Evolutionary conservation across 2,797 vertebrate genomes (phyloP).

Genomic region (Taeniopygia guttata): DNA sequence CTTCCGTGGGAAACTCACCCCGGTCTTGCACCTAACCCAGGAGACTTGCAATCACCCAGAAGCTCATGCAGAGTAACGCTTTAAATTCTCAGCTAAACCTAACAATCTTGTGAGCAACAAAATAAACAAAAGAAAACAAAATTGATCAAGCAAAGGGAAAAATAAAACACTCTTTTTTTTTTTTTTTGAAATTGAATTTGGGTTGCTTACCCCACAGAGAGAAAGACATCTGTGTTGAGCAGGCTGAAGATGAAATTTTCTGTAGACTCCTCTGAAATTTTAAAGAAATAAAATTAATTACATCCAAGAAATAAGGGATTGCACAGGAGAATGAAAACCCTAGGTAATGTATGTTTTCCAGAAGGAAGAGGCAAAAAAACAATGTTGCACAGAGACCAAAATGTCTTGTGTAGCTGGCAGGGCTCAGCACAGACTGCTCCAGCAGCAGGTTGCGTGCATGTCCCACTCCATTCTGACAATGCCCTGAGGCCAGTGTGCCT

Average conservation of each 20-base stretch:
- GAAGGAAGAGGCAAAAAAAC: not conserved
- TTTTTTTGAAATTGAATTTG: not conserved
- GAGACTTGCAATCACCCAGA: not conserved
- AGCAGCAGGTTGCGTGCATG: fast-evolving
- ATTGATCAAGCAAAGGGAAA: not conserved
- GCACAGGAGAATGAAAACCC: not conserved
- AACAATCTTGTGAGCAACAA: not conserved
- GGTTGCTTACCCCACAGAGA: not conserved
- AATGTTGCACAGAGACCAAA: not conserved
- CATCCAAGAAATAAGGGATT: not conserved
- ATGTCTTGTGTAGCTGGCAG: not conserved
- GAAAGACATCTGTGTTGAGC: not conserved
- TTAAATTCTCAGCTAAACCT: not conserved
- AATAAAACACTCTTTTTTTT: not conserved
- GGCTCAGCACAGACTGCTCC: not conserved
- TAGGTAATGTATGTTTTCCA: not conserved
- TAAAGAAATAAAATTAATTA: not conserved
- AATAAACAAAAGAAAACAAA: not conserved
- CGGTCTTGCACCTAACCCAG: not conserved
- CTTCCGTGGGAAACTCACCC: not conserved
- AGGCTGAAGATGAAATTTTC: not conserved
- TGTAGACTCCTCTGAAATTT: not conserved
- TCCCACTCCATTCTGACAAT: not conserved
- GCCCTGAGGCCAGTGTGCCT: not conserved
- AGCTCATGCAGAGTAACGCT: not conserved